These are phyloP conservation scores for Menidia menidia DNA, from an alignment of 2,797 vertebrate genomes.

Conservation along the genomic window DNA sequence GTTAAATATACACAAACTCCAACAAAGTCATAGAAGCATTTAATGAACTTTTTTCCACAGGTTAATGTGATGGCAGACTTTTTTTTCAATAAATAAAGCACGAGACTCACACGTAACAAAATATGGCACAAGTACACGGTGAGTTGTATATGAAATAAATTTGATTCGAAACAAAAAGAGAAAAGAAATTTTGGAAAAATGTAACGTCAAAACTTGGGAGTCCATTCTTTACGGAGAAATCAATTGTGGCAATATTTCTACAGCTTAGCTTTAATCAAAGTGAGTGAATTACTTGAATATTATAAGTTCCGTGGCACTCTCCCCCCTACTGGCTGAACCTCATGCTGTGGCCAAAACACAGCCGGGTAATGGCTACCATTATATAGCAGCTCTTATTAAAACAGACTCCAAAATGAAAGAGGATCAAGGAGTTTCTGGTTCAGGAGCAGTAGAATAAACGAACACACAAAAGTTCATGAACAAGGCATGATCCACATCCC, in stretches of 20 bases:
- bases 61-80: conserved; percentile 2
- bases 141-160: neutral
- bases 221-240: conserved; percentile 1
- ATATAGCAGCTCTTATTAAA: conserved; percentile 4
- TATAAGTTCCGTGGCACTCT: conserved; percentile 32
- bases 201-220: neutral
- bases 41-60: conserved; percentile 40
- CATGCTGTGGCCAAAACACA: neutral
- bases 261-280: neutral
- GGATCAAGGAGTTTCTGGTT: conserved; percentile 20
- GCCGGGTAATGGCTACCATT: neutral
- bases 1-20: conserved; percentile 1
- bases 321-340: conserved; percentile 5
- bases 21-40: conserved; percentile 39
- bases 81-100: conserved; percentile 64
- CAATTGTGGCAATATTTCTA: neutral
- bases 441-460: conserved; percentile 8
- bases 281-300: conserved; percentile 9
- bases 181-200: neutral
- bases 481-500: neutral
- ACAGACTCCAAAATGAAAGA: neutral
- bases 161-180: neutral
- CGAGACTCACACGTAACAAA: conserved; percentile 9
- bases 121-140: neutral
- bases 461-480: conserved; percentile 21